A percentile compares a stretch with the other conserved stretches of the same genome.
Conservation (phyloP, 2,888 invertebrate genomes). For the Corythucha ciliata region DNA sequence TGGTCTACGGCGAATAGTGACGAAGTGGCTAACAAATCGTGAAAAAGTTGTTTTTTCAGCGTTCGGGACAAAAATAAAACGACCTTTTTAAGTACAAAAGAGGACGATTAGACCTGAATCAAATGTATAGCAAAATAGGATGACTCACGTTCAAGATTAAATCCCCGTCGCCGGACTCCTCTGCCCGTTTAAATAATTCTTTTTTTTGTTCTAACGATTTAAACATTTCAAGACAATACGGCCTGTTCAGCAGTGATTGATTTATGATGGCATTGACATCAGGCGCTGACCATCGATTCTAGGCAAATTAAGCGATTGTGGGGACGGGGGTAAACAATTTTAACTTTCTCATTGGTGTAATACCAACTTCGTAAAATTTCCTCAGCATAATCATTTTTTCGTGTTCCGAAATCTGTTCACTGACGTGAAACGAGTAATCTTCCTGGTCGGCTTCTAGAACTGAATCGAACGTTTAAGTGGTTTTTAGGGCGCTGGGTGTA, state of each 20-base stretch:
- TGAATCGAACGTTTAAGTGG: constrained; percentile 34
- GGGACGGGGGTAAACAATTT: background rate
- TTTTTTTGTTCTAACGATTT: constrained; percentile 53
- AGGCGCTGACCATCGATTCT: constrained; percentile 37
- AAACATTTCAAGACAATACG: constrained; percentile 48
- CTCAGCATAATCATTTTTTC: constrained; percentile 37
- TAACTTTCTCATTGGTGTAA: background rate
- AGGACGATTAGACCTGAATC: constrained; percentile 19
- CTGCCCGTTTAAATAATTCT: constrained; percentile 58
- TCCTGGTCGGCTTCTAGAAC: constrained; percentile 43
- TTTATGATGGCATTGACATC: constrained; percentile 45
- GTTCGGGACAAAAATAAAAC: constrained; percentile 65
- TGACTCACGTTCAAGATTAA: constrained; percentile 55
- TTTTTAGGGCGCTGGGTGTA: background rate
- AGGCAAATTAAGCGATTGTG: constrained; percentile 16
- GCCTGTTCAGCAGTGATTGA: constrained; percentile 46
- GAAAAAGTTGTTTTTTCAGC: constrained; percentile 59
- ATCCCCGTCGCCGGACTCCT: constrained; percentile 66
- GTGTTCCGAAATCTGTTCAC: constrained; percentile 35
- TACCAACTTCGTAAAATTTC: constrained; percentile 33
- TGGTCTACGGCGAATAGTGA: constrained; percentile 62
- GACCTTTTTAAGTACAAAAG: constrained; percentile 53
- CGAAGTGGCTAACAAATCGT: constrained; percentile 57
- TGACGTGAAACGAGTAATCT: constrained; percentile 21
- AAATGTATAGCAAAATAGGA: constrained; percentile 6